Evolutionary conservation across 2,797 vertebrate species (phyloP), one percentile per base, ranked within the genome.

Genomic region (Chaenodraco wilsoni): DNA sequence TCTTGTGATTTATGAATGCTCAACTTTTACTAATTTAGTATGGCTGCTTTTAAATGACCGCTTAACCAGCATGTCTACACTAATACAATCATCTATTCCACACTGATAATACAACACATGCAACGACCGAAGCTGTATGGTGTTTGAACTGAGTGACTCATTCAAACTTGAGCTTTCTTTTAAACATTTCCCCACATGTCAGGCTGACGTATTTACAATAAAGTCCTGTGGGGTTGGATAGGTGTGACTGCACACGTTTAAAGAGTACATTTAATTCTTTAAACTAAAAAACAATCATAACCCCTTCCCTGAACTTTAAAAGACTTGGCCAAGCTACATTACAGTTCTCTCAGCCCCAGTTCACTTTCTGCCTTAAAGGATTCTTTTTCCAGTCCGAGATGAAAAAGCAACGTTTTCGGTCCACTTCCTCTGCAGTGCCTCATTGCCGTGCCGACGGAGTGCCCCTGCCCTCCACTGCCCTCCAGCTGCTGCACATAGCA

Each of bases 391-490:
- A 13, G 16, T 10, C 43, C 27, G 33, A 21, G 60, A 76, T 13
- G 16, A 64, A 46, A 76, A 75, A 73, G 33, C 48, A 48, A 49
- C 69, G 62, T 69, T 74, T 57, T 61, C 9, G 9, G 41, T 79
- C 70, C 40, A 65, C 76, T 76, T 80, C 56, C 68, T 76, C 58
- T 17, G 31, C 49, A 58, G 33, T 40, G 23, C 46, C 79, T 81
- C 65, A 52, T 70, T 69, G 72, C 64, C 60, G 54, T 54, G 65
- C 72, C 72, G 69, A 70, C 46, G 63, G 62, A 75, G 51, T 52
- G 40, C 19, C 37, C 31, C 46, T 52, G 40, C 19, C 37, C 31
- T 50, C 2, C 21, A 19, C 58, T 65, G 46, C n/a, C n/a, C n/a
- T 66, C 15, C 44, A 23, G 69, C 65, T 66, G 72, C 78, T 66